A percentile compares a stretch with the other conserved stretches of the same genome.
Evolutionary conservation across 2,113 vertebrate species (phyloP).

Genomic region (Takifugu bimaculatus): DNA sequence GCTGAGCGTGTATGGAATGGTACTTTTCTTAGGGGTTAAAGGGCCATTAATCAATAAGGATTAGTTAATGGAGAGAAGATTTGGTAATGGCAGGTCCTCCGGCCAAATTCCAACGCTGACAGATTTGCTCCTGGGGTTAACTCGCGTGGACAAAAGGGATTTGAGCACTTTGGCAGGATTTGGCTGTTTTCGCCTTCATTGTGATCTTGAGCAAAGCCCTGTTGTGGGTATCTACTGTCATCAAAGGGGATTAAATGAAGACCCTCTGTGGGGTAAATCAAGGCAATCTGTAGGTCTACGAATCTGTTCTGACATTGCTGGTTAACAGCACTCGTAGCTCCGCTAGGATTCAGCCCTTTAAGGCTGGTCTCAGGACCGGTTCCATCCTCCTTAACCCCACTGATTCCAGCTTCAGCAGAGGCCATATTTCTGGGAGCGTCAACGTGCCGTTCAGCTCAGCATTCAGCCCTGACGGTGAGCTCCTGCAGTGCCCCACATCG

Average conservation of each 20-base stretch:
- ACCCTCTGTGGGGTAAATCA: constrained; percentile 2
- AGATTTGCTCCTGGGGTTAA: constrained; percentile 26
- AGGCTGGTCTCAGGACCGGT: fast-evolving
- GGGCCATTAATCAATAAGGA: constrained; percentile 53
- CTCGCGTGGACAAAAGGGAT: constrained; percentile 31
- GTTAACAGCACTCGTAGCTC: not conserved
- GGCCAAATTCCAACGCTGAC: constrained; percentile 31
- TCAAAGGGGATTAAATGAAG: constrained; percentile 41
- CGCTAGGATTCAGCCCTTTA: too few relatives aligned
- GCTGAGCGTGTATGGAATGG: constrained; percentile 26
- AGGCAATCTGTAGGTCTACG: not conserved
- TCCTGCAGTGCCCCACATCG: constrained; percentile 80
- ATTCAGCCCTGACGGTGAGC: constrained; percentile 83
- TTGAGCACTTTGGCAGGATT: constrained; percentile 43
- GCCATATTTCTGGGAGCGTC: constrained; percentile 92
- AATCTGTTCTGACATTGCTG: not conserved
- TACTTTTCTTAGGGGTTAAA: constrained; percentile 41
- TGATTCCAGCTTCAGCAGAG: constrained; percentile 83
- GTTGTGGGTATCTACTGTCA: constrained; percentile 33
- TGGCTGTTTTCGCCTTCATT: constrained; percentile 31
- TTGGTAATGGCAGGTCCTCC: constrained; percentile 21
- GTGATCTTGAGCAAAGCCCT: constrained; percentile 28
- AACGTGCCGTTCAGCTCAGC: constrained; percentile 84
- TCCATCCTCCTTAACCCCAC: constrained; percentile 73
- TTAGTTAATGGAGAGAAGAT: constrained; percentile 33